Evolutionary conservation across 2,888 invertebrate species (phyloP).

Genomic region (Cheilosia grossa): DNA sequence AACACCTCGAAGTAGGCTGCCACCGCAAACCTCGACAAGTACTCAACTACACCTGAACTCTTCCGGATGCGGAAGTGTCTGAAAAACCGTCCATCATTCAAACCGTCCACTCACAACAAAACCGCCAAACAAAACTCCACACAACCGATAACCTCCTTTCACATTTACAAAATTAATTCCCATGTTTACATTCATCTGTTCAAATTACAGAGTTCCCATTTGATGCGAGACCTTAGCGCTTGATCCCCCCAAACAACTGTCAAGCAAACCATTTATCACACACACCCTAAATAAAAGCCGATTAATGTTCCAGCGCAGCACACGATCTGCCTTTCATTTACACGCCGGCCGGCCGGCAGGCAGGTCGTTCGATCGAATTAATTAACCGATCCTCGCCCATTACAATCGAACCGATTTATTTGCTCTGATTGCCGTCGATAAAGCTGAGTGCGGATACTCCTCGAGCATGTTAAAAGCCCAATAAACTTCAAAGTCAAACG

Average conservation of each 20-base stretch:
- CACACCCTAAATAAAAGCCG: slow-evolving; percentile 65
- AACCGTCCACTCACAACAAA: too few relatives aligned
- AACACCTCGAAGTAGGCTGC: too few relatives aligned
- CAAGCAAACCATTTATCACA: slow-evolving; percentile 73
- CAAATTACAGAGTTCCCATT: slow-evolving; percentile 33
- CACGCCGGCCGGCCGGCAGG: slow-evolving; percentile 42
- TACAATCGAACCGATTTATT: slow-evolving; percentile 72
- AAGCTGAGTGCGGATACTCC: slow-evolving; percentile 29
- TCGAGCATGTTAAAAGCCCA: slow-evolving; percentile 54
- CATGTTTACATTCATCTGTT: slow-evolving; percentile 48
- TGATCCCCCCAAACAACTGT: slow-evolving; percentile 58
- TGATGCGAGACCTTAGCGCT: slow-evolving; percentile 31
- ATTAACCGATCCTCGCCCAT: slow-evolving; percentile 74
- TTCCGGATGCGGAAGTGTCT: too few relatives aligned
- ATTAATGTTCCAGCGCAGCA: slow-evolving; percentile 66
- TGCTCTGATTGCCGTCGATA: slow-evolving; percentile 67
- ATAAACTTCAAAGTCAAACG: slow-evolving; percentile 62
- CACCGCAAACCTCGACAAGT: too few relatives aligned
- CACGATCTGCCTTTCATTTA: slow-evolving; percentile 74
- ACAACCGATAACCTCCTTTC: slow-evolving; percentile 53
- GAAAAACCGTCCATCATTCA: too few relatives aligned
- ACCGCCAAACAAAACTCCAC: not conserved
- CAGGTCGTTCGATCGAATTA: slow-evolving; percentile 61
- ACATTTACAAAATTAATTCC: slow-evolving; percentile 19
- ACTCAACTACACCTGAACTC: too few relatives aligned